phyloP scores from a whole-genome alignment of 2,888 invertebrate species.

The Agonopterix heracliana region DNA sequence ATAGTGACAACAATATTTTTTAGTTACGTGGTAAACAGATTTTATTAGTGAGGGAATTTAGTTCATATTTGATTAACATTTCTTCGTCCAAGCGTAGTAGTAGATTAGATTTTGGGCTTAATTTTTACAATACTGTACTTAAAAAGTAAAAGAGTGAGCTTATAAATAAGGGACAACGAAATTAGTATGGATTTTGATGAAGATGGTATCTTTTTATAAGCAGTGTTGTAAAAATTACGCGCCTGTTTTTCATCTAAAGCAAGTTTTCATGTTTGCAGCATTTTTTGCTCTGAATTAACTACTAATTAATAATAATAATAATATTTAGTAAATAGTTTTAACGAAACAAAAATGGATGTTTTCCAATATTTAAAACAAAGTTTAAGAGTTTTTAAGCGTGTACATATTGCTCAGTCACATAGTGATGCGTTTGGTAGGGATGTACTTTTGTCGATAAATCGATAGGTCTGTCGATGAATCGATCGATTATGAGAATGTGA shows the following conservation, averaged over 20 bases:
- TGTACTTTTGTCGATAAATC: constrained; percentile 15
- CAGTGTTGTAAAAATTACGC: constrained; percentile 50
- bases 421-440: constrained; percentile 29
- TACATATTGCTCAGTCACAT: constrained; percentile 50
- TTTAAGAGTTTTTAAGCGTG: constrained; percentile 32
- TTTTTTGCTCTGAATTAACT: constrained; percentile 37
- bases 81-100: constrained; percentile 69
- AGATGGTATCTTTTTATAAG: not conserved
- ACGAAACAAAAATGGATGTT: constrained; percentile 4
- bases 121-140: constrained; percentile 37
- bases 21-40: too few relatives aligned
- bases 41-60: too few relatives aligned
- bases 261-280: constrained; percentile 33
- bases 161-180: too few relatives aligned
- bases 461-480: too few relatives aligned
- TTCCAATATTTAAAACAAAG: constrained; percentile 12
- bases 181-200: too few relatives aligned
- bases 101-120: constrained; percentile 56
- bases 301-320: constrained; percentile 1
- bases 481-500: constrained; percentile 14
- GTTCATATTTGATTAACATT: constrained; percentile 45
- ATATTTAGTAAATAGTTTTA: constrained; percentile 3
- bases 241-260: constrained; percentile 41
- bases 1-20: too few relatives aligned
- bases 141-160: too few relatives aligned